phyloP scores from a whole-genome alignment of 2,888 invertebrate genomes.

The Acanthococcus lagerstroemiae region DNA sequence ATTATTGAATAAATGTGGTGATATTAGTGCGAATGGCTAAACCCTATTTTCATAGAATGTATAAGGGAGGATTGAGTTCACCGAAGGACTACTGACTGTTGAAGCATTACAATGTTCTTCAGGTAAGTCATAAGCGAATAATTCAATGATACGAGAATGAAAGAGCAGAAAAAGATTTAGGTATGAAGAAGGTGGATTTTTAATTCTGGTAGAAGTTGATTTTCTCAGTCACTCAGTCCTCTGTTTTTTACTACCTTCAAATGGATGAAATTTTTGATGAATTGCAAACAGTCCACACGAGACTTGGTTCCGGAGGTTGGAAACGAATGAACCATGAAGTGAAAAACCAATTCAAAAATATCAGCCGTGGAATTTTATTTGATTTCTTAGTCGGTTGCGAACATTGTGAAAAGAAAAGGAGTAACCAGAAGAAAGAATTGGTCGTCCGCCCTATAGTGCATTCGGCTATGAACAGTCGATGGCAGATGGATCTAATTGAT shows the following conservation, averaged over 20 bases:
- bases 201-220: too few species aligned
- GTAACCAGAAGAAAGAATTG: background rate
- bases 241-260: background rate
- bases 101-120: too few species aligned
- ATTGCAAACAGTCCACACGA: background rate
- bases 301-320: background rate
- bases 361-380: background rate
- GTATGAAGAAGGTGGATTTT: too few species aligned
- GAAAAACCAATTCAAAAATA: background rate
- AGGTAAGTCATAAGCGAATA: too few species aligned
- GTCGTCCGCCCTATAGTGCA: background rate
- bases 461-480: conserved; percentile 32
- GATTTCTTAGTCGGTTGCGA: conserved; percentile 1
- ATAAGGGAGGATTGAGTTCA: too few species aligned
- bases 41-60: too few species aligned
- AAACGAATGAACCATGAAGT: background rate
- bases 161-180: too few species aligned
- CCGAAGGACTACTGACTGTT: too few species aligned
- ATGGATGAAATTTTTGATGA: background rate
- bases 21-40: too few species aligned
- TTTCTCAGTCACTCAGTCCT: too few species aligned
- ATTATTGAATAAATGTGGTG: too few species aligned
- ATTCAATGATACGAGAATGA: too few species aligned
- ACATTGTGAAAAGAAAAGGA: conserved; percentile 1
- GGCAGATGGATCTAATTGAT: conserved; percentile 38